Conservation (phyloP, 2,797 vertebrate species). For the Columba guinea region DNA sequence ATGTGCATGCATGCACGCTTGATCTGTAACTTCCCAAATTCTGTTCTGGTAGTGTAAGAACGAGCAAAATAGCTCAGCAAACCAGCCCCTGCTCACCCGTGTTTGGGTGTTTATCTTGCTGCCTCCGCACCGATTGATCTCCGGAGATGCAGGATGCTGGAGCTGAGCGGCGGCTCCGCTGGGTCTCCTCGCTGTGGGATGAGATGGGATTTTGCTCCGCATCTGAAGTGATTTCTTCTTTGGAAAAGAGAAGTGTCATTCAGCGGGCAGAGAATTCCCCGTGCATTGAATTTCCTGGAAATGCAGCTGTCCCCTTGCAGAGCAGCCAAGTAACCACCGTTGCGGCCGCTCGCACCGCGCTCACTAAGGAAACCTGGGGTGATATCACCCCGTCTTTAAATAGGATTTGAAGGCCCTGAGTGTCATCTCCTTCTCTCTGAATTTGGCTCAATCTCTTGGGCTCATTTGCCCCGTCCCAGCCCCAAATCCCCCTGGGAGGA, state of each 20-base stretch:
- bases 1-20: background rate
- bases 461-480: background rate
- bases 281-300: background rate
- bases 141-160: background rate
- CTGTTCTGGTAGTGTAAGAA: background rate
- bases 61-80: background rate
- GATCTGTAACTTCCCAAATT: background rate
- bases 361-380: background rate
- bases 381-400: accelerated
- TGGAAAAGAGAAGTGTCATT: constrained; percentile 53
- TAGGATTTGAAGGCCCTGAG: background rate
- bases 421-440: background rate
- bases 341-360: accelerated
- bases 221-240: background rate
- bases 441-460: background rate
- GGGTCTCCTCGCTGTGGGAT: background rate
- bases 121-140: background rate
- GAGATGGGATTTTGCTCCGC: background rate
- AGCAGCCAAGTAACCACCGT: background rate
- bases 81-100: background rate
- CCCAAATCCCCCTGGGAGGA: accelerated
- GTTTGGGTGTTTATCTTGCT: background rate
- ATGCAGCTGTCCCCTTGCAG: background rate
- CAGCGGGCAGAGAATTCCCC: background rate
- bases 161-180: background rate